These are phyloP conservation scores for Hoplodrina ambigua DNA, from an alignment of 2,888 invertebrate species.

Conservation along the genomic window DNA sequence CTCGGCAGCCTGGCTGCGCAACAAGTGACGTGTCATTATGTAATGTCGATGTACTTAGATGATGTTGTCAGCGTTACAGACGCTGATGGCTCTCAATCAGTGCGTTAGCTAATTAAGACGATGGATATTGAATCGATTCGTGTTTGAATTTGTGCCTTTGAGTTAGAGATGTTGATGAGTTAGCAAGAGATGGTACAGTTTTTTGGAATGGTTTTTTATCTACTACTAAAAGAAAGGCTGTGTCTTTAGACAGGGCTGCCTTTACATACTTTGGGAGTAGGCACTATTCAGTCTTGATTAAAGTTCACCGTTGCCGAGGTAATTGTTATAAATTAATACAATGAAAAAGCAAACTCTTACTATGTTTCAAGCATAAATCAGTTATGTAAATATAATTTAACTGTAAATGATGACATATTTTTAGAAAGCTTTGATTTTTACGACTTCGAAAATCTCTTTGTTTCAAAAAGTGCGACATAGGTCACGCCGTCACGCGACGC, in stretches of 20 bases:
- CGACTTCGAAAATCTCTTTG: conserved; percentile 20
- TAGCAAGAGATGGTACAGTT: not conserved
- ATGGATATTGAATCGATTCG: conserved; percentile 7
- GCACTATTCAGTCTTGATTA: not conserved
- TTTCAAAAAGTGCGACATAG: conserved; percentile 26
- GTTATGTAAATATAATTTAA: too few species aligned
- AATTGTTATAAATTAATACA: too few species aligned
- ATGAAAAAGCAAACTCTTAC: too few species aligned
- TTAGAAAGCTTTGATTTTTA: conserved; percentile 19
- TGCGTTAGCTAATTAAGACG: conserved; percentile 28
- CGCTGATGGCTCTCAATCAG: conserved; percentile 17
- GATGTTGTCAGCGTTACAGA: conserved; percentile 23
- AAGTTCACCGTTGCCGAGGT: too few species aligned
- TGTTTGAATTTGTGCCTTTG: not conserved
- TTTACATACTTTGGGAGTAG: not conserved
- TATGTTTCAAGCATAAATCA: too few species aligned
- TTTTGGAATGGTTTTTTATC: not conserved
- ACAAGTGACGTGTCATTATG: conserved; percentile 73
- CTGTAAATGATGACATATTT: not conserved
- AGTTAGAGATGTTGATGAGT: not conserved
- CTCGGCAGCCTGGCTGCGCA: conserved; percentile 64
- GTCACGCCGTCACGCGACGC: conserved; percentile 23
- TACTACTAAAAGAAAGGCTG: not conserved
- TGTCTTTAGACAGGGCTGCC: not conserved
- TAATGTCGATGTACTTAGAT: conserved; percentile 52